These are phyloP conservation scores for Rhinoraja longicauda DNA, from an alignment of 2,797 vertebrate genomes.

Conservation along the genomic window DNA sequence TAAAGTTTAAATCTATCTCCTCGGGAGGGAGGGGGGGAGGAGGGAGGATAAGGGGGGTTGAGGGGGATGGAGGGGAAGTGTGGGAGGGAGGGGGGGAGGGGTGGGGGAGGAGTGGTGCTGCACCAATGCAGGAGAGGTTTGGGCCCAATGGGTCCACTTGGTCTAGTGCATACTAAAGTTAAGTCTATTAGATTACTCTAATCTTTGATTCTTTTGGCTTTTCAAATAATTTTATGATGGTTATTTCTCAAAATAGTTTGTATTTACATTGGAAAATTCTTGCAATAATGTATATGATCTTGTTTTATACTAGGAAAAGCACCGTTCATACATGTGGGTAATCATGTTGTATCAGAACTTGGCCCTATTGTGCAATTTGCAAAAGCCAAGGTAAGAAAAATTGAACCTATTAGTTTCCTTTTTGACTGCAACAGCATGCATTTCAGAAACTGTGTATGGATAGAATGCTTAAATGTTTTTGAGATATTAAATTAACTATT, in stretches of 20 bases:
- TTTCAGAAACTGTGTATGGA: slow-evolving; percentile 44
- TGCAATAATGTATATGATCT: slow-evolving; percentile 44
- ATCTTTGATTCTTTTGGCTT: neutral
- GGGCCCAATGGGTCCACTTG: no score
- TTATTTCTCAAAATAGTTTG: neutral
- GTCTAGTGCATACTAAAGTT: no score
- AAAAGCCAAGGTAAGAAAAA: slow-evolving; percentile 75
- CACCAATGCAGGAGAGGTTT: no score
- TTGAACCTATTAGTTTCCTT: slow-evolving; percentile 44
- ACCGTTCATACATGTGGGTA: slow-evolving; percentile 87
- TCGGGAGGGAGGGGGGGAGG: no score
- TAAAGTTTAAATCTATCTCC: no score
- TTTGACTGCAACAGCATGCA: slow-evolving; percentile 49
- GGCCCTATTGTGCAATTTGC: slow-evolving; percentile 81
- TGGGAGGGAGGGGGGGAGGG: no score
- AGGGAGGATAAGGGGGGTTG: no score
- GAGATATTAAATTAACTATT: slow-evolving; percentile 34
- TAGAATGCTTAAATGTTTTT: slow-evolving; percentile 43
- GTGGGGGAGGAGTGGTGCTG: no score
- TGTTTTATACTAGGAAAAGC: slow-evolving; percentile 74
- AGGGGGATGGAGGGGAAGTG: no score
- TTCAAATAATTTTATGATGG: neutral
- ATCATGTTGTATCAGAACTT: slow-evolving; percentile 88
- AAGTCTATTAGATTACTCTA: neutral
- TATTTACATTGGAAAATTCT: slow-evolving; percentile 41